Evolutionary conservation across 1,140 invertebrate species (phyloP), one percentile per base, ranked within the genome.

Genomic region (Drosophila melanica): DNA sequence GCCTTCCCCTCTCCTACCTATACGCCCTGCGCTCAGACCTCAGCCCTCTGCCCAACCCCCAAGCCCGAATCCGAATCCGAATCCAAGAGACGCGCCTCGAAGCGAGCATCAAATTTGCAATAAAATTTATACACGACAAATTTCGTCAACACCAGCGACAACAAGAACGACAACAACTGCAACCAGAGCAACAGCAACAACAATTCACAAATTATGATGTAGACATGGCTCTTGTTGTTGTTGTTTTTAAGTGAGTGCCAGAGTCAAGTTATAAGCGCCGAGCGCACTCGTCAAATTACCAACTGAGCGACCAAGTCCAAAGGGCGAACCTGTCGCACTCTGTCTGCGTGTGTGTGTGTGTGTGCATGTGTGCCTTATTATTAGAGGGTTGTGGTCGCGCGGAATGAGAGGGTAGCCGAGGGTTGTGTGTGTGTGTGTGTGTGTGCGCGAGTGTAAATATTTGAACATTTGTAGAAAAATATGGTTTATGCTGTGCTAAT

Each of bases 401-500:
- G 27, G 27, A 7, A 58, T 35, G 7, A 10, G 59, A 72, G 77
- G 63, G 68, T 76, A 3, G 2, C 47, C 0, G n/a, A 35, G 23
- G 44, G 45, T 45, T 30, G 82, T 68, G n/a, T n/a, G n/a, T n/a
- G n/a, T n/a, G n/a, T n/a, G n/a, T n/a, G 51, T 27, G 27, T 27
- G 51, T 27, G 27, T 27, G 27, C 7, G 27, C 20, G 20, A 44
- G 58, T 89, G 68, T 79, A 89, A 89, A 87, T 87, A 87, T 87
- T 87, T 87, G 82, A 87, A 89, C 82, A 87, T 87, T 87, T 87
- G 82, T 60, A 60, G 65, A 82, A 87, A 87, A 87, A 87, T 87
- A 87, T 87, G 82, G 84, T 87, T 87, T 87, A 87, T 87, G 79
- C 79, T 57, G 68, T 66, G 68, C 73, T 87, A 87, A 87, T 87